These are phyloP conservation scores for Heliconius hewitsoni DNA, from an alignment of 1,140 invertebrate genomes.

Conservation along the genomic window DNA sequence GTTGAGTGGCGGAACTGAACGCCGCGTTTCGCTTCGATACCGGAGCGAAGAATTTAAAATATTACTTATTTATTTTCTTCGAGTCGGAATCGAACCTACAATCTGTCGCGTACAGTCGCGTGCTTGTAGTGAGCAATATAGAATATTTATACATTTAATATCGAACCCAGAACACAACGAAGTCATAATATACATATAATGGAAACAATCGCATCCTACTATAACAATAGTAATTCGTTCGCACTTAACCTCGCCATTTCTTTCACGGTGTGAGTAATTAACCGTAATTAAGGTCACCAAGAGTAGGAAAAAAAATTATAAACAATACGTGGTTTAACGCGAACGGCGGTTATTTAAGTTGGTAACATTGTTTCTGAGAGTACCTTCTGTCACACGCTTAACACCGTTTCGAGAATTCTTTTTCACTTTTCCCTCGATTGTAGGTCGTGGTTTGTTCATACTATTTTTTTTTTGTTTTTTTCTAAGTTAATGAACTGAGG, in stretches of 20 bases:
- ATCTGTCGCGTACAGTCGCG: too few relatives aligned
- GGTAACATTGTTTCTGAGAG: slow-evolving; percentile 1
- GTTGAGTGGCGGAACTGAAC: too few relatives aligned
- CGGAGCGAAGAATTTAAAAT: too few relatives aligned
- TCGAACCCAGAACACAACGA: too few relatives aligned
- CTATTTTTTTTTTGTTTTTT: not conserved
- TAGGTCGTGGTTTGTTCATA: not conserved
- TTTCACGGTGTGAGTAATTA: slow-evolving; percentile 7
- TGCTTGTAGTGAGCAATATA: too few relatives aligned
- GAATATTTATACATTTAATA: too few relatives aligned
- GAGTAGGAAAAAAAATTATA: not conserved
- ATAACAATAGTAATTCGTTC: not conserved
- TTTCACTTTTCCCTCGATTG: slow-evolving; percentile 2
- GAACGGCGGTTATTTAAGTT: not conserved
- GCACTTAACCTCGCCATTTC: slow-evolving; percentile 5
- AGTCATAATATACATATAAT: not conserved
- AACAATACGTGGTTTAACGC: not conserved
- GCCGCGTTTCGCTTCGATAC: too few relatives aligned
- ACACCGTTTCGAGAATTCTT: slow-evolving; percentile 3
- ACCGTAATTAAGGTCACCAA: not conserved
- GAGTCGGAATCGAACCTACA: too few relatives aligned
- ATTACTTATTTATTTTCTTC: too few relatives aligned
- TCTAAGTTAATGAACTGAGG: not conserved
- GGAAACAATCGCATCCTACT: not conserved
- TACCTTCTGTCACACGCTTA: slow-evolving; percentile 10